Conservation (phyloP, 2,888 invertebrate species). For the Brachyptera putata region DNA sequence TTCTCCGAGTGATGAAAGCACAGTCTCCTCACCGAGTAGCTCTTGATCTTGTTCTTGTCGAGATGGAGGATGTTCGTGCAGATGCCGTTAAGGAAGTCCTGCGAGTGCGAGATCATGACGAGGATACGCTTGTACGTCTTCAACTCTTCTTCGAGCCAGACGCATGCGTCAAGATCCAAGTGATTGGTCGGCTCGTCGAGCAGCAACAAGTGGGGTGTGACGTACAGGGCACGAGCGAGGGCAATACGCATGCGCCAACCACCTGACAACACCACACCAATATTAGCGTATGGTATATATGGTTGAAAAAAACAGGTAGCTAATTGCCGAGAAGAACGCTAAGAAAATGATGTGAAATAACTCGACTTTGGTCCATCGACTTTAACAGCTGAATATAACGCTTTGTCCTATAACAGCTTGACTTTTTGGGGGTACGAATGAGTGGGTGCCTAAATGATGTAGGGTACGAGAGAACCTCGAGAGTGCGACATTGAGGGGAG, state of each 20-base stretch:
- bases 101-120: constrained; percentile 97
- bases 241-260: constrained; percentile 99
- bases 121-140: constrained; percentile 95
- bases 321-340: not conserved
- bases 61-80: constrained; percentile 96
- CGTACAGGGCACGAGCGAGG: constrained; percentile 89
- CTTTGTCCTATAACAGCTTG: too few relatives aligned
- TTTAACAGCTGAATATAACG: too few relatives aligned
- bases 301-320: not conserved
- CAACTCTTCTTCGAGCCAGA: constrained; percentile 98
- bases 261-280: constrained; percentile 38
- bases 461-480: too few relatives aligned
- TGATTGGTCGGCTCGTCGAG: constrained; percentile 99
- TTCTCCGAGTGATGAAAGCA: too few relatives aligned
- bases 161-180: constrained; percentile 88
- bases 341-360: too few relatives aligned
- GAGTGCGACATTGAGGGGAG: too few relatives aligned
- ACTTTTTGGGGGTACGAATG: too few relatives aligned
- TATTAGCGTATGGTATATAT: not conserved
- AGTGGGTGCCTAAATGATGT: too few relatives aligned
- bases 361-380: too few relatives aligned
- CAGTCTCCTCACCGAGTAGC: constrained; percentile 85
- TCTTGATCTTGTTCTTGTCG: constrained; percentile 86
- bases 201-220: constrained; percentile 94
- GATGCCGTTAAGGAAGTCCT: constrained; percentile 98